A percentile compares a stretch with the other conserved stretches of the same genome.
These are phyloP conservation scores for Lycophotia porphyrea DNA, from an alignment of 2,888 invertebrate species.

Conservation along the genomic window DNA sequence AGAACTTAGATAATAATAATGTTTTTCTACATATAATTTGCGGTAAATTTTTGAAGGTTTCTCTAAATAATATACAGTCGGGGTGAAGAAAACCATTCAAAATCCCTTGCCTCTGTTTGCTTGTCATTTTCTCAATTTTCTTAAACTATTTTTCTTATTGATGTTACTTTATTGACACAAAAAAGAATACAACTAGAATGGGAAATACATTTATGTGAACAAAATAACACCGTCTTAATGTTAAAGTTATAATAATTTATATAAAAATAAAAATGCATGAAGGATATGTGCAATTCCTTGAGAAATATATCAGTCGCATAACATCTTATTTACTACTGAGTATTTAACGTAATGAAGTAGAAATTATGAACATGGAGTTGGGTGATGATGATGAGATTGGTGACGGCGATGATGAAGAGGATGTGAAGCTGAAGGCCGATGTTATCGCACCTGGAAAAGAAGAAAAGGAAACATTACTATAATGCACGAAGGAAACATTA, in stretches of 20 bases:
- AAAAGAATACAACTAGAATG: slow-evolving; percentile 48
- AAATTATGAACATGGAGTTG: slow-evolving; percentile 57
- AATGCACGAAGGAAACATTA: neutral
- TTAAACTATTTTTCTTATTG: slow-evolving; percentile 70
- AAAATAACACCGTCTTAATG: slow-evolving; percentile 66
- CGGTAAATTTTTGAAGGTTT: slow-evolving; percentile 85
- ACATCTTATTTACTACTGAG: slow-evolving; percentile 83
- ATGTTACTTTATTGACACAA: slow-evolving; percentile 73
- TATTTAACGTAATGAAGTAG: slow-evolving; percentile 77
- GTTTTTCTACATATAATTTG: slow-evolving; percentile 71
- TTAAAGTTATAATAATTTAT: slow-evolving; percentile 80
- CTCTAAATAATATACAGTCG: slow-evolving; percentile 84
- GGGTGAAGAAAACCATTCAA: slow-evolving; percentile 85
- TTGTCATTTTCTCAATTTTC: slow-evolving; percentile 81
- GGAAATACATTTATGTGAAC: slow-evolving; percentile 65
- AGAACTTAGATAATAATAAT: slow-evolving; percentile 73
- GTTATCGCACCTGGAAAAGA: slow-evolving; percentile 80
- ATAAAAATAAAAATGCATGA: slow-evolving; percentile 84
- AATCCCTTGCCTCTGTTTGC: slow-evolving; percentile 88
- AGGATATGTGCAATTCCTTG: slow-evolving; percentile 80
- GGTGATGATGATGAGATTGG: slow-evolving; percentile 52
- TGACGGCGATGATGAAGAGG: slow-evolving; percentile 65
- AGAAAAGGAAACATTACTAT: slow-evolving; percentile 59
- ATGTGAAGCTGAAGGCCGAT: slow-evolving; percentile 75
- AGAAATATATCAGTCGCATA: slow-evolving; percentile 83